A percentile compares a stretch with the other conserved stretches of the same genome.
Evolutionary conservation across 2,888 invertebrate species (phyloP).

Genomic region (Parthenolecanium corni): DNA sequence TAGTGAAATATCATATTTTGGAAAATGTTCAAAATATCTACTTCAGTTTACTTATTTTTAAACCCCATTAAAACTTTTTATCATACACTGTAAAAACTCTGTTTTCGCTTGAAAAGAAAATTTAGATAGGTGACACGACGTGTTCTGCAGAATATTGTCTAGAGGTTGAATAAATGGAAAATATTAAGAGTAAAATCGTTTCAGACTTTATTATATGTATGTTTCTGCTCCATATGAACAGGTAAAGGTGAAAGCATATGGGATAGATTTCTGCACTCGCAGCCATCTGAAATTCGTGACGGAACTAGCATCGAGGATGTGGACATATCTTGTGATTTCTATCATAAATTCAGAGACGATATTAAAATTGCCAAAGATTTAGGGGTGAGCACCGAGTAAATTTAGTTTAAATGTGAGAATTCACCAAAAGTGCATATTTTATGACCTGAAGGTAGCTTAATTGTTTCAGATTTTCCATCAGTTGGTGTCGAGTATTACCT

Average conservation of each 20-base stretch:
- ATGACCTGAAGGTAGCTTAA: not conserved
- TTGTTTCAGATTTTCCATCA: slow-evolving; percentile 36
- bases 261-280: slow-evolving; percentile 51
- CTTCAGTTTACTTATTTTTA: too few relatives aligned
- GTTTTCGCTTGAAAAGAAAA: too few relatives aligned
- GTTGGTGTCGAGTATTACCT: slow-evolving; percentile 43
- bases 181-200: too few relatives aligned
- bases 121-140: too few relatives aligned
- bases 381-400: slow-evolving; percentile 38
- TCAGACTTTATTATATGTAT: not conserved
- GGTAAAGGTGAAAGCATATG: slow-evolving; percentile 55
- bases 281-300: slow-evolving; percentile 43
- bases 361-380: slow-evolving; percentile 46
- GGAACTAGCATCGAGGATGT: slow-evolving; percentile 41
- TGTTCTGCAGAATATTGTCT: too few relatives aligned
- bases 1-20: too few relatives aligned
- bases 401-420: not conserved
- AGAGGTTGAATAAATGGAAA: too few relatives aligned
- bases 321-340: slow-evolving; percentile 54
- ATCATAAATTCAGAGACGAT: slow-evolving; percentile 51
- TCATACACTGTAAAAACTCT: too few relatives aligned
- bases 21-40: too few relatives aligned
- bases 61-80: too few relatives aligned
- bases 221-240: too few relatives aligned
- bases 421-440: not conserved